Evolutionary conservation across 2,797 vertebrate genomes (phyloP), one percentile per base, ranked within the genome.

Genomic region (Malurus leucopterus): DNA sequence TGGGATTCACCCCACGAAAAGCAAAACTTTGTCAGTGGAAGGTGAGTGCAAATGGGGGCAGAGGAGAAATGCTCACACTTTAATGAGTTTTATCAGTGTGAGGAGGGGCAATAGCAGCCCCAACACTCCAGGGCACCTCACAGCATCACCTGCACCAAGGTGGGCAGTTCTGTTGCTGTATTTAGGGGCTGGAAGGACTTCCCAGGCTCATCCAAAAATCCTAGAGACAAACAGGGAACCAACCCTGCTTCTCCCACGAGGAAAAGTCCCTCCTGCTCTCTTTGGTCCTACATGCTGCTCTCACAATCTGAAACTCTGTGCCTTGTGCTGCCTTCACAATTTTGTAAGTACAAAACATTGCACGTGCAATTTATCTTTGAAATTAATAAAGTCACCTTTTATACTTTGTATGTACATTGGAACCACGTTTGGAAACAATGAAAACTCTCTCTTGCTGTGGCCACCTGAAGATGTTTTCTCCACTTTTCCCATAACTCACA

Each of bases 391-490:
- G 41, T 74, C 21, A 4, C 21, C 64, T 84, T 49, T 59, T 38
- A 46, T 14, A 14, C 11, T 14, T 5, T 30, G 6, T 32, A 20
- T 4, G 9, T 19, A 14, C 18, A 6, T 20, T 9, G 15, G 26
- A 34, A 57, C 6, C 34, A 29, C 2, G 0, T 68, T 69, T 64
- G 43, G 30, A 50, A 69, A 49, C 15, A 6, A 5, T 7, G n/a
- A 36, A 58, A 65, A 27, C 26, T 76, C 24, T 47, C 15, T 19
- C 81, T 50, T 77, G 22, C 20, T 0, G 0, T 10, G 22, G 17
- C 32, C 53, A 73, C 6, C 11, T 4, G 1, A 6, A 0, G 20
- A 3, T 2, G 4, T 6, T 57, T 36, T 16, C 51, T 36, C 17
- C n/a, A 8, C 29, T 44, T 50, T 24, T 58, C 15, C n/a, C 27